Conservation (phyloP, 2,797 vertebrate genomes). For the Semotilus atromaculatus region DNA sequence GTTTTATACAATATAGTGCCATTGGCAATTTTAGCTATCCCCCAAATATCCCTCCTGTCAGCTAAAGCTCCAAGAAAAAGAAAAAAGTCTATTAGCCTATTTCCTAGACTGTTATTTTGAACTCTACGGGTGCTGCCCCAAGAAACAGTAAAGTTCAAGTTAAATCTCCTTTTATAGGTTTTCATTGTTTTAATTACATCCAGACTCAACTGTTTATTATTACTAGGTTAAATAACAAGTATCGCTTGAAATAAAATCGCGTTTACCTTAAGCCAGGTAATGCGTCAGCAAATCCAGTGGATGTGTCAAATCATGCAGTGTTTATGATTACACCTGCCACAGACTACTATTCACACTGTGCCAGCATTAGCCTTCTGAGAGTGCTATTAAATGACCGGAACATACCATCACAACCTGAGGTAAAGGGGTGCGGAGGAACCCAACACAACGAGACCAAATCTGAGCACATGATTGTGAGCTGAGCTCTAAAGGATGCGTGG, state of each 20-base stretch:
- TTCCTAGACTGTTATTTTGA: neutral
- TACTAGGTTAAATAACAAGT: neutral
- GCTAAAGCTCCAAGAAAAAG: neutral
- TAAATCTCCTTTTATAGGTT: neutral
- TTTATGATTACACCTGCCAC: neutral
- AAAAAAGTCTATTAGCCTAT: neutral
- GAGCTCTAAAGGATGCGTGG: neutral
- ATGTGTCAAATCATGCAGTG: neutral
- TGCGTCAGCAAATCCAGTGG: neutral
- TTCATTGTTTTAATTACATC: neutral
- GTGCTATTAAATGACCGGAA: constrained; percentile 17
- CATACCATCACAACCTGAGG: constrained; percentile 1
- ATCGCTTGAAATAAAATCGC: neutral
- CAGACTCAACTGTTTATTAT: neutral
- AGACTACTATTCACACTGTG: neutral
- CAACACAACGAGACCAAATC: neutral
- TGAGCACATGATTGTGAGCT: neutral
- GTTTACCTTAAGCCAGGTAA: constrained; percentile 36
- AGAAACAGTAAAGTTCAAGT: neutral
- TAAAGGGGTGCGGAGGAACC: neutral
- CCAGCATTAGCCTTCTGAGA: neutral
- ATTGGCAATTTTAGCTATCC: neutral
- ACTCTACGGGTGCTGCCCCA: neutral
- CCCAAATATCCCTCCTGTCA: neutral
- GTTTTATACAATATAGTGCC: neutral